phyloP scores from a whole-genome alignment of 2,113 vertebrate genomes.

The Amia ocellicauda region DNA sequence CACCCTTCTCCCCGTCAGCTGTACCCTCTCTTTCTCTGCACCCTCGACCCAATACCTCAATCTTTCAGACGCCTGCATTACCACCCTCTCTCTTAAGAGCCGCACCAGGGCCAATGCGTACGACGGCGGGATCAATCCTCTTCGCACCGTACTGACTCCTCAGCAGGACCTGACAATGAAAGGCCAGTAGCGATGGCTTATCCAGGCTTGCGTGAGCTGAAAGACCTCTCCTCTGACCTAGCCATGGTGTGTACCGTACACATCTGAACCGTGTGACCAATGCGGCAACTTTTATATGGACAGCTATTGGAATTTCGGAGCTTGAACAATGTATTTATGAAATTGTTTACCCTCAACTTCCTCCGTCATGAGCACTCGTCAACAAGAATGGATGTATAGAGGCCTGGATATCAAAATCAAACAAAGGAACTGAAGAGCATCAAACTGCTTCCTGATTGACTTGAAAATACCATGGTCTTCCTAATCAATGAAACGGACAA shows the following conservation, averaged over 20 bases:
- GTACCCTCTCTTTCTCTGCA: conserved; percentile 79
- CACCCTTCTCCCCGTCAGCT: conserved; percentile 69
- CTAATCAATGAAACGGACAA: conserved; percentile 39
- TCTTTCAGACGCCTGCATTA: conserved; percentile 76
- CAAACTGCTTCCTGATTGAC: conserved; percentile 48
- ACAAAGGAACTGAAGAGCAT: conserved; percentile 22
- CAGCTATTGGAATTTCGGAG: conserved; percentile 16
- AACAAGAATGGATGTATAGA: conserved; percentile 6
- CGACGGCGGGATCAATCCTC: conserved; percentile 81
- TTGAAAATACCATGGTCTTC: conserved; percentile 53
- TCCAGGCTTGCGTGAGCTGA: conserved; percentile 27
- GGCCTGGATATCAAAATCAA: conserved; percentile 16
- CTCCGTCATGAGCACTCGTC: conserved; percentile 13
- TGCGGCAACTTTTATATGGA: conserved; percentile 19
- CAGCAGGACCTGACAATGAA: conserved; percentile 4
- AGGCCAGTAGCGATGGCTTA: conserved; percentile 42
- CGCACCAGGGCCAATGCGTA: conserved; percentile 82
- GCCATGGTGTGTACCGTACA: conserved; percentile 17
- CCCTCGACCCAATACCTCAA: conserved; percentile 68
- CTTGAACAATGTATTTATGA: conserved; percentile 32
- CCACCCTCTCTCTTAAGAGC: conserved; percentile 81
- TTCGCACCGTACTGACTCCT: conserved; percentile 80
- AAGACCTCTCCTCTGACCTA: conserved; percentile 34
- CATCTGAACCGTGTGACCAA: conserved; percentile 14
- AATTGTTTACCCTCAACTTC: conserved; percentile 3